Conservation (phyloP, 1,140 invertebrate genomes). For the Euglossa dilemma region DNA sequence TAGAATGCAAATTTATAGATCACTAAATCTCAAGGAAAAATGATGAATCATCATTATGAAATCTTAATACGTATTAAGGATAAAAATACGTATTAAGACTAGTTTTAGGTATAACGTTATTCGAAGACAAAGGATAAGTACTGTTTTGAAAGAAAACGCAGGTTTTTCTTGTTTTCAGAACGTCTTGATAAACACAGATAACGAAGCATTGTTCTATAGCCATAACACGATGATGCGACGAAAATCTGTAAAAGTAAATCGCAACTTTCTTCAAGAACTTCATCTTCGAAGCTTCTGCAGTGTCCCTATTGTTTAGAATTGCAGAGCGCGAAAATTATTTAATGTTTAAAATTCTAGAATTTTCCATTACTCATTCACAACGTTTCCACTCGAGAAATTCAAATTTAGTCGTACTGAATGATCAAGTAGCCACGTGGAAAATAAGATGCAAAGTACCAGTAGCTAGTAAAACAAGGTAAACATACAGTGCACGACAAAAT, state of each 20-base stretch:
- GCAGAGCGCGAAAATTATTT: too few species aligned
- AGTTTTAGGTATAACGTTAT: too few species aligned
- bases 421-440: not conserved
- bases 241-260: not conserved
- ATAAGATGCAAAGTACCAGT: not conserved
- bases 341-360: not conserved
- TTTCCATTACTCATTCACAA: not conserved
- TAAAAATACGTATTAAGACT: too few species aligned
- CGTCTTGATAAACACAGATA: not conserved
- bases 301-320: too few species aligned
- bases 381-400: not conserved
- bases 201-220: not conserved
- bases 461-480: too few species aligned
- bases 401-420: not conserved
- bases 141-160: not conserved
- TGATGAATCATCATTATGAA: too few species aligned
- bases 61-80: too few species aligned
- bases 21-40: too few species aligned
- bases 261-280: constrained; percentile 9
- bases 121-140: too few species aligned
- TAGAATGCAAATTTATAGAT: too few species aligned
- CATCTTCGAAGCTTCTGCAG: not conserved
- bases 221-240: too few species aligned
- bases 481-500: too few species aligned
- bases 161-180: not conserved